Base-by-base conservation (phyloP, 2,113 vertebrate genomes). In the Larimichthys polyactis region DNA sequence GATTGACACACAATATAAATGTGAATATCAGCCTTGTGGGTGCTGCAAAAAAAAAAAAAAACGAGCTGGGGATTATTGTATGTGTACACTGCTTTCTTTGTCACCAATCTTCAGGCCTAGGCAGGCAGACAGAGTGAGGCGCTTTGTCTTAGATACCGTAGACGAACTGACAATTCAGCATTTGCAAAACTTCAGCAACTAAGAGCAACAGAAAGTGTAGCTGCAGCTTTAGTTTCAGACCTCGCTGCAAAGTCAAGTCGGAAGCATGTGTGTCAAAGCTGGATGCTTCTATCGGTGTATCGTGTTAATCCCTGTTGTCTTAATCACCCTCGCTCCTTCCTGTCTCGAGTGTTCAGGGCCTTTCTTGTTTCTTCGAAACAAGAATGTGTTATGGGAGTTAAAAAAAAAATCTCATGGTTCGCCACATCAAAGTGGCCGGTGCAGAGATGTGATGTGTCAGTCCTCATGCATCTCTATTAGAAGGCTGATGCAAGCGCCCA, bases 341-440 rank as follows among this genome's bases (percentile, higher is more conserved):
- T 11, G 8, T 73, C 55, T 72, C 60, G 22, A 57, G 51, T 57
- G 15, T 24, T 40, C 57, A 74, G 36, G 7, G 36, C 48, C 60
- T 24, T 4, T n/a, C 17, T 36, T 72, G 49, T 65, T 49, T 78
- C 52, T 73, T 20, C 70, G 59, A 69, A 17, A n/a, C 49, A 16
- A 69, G 6, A 62, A 64, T 67, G 22, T 66, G 51, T 75, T 19
- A 55, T 48, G 43, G 44, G 44, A 46, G 16, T 20, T 27, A 5
- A 32, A 32, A 32, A 32, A 11, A 8, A 32, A 58, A 66, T 82
- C 65, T 40, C 3, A 40, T 44, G 55, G 12, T 82, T 81, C 36
- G 15, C 59, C 65, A 69, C 76, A 83, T 73, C 58, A 74, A 22
- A 63, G 57, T 32, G 11, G 57, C 76, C 66, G 16, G 15, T 66